A percentile compares a stretch with the other conserved stretches of the same genome.
Evolutionary conservation across 2,797 vertebrate species (phyloP).

Genomic region (Malacoctenus gilli): DNA sequence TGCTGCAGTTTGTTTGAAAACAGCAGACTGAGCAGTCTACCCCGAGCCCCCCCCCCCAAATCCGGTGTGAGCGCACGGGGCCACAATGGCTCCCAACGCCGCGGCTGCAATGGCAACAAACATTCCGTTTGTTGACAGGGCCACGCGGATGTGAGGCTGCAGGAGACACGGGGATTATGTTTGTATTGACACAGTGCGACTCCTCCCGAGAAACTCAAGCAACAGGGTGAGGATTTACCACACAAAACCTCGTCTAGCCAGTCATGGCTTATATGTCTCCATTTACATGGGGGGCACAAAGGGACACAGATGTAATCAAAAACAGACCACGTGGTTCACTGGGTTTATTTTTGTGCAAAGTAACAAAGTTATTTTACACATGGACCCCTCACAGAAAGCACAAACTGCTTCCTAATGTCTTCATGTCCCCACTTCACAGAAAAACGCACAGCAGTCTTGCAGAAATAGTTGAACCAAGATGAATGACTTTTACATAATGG

Average conservation of each 20-base stretch:
- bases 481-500: no score
- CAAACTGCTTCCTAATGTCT: conserved; percentile 23
- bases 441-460: conserved; percentile 7
- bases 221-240: no score
- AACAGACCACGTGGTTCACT: conserved; percentile 10
- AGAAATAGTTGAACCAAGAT: conserved; percentile 3
- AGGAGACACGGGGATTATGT: conserved; percentile 7
- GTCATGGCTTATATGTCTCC: no score
- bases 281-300: background rate
- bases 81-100: conserved; percentile 1
- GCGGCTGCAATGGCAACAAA: background rate
- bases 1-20: conserved; percentile 33
- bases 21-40: conserved; percentile 30
- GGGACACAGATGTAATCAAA: background rate
- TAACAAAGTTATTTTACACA: conserved; percentile 63
- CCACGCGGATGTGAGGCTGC: conserved; percentile 24
- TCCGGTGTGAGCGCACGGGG: background rate
- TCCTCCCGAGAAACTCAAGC: conserved; percentile 46
- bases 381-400: conserved; percentile 51
- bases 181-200: conserved; percentile 41
- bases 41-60: conserved; percentile 21
- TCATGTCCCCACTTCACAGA: conserved; percentile 1
- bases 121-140: conserved; percentile 26
- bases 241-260: no score
- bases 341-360: conserved; percentile 44